phyloP scores from a whole-genome alignment of 2,888 invertebrate genomes.

The Caenorhabditis panamensis region DNA sequence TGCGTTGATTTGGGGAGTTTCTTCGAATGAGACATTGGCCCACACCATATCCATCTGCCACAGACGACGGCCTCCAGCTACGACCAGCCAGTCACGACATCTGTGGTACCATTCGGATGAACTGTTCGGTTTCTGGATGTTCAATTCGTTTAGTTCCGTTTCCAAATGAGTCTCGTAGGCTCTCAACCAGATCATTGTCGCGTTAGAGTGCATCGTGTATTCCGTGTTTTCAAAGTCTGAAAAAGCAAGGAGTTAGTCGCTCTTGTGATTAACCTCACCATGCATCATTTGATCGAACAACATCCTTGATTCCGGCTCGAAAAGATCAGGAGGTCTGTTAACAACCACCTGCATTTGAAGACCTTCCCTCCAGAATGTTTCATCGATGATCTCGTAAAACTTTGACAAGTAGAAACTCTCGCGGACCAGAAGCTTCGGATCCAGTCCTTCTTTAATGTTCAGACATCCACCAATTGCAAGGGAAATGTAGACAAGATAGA shows the following conservation, averaged over 20 bases:
- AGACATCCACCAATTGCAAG: constrained; percentile 74
- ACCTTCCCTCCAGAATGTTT: constrained; percentile 81
- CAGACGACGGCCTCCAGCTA: constrained; percentile 77
- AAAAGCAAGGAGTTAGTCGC: neutral
- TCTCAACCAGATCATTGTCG: constrained; percentile 80
- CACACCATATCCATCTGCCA: constrained; percentile 81
- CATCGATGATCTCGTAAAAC: constrained; percentile 79
- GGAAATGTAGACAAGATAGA: constrained; percentile 72
- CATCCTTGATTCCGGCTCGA: constrained; percentile 64
- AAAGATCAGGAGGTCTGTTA: constrained; percentile 78
- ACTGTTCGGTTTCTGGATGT: constrained; percentile 72
- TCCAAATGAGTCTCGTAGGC: constrained; percentile 76
- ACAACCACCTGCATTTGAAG: constrained; percentile 81
- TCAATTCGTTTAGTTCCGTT: constrained; percentile 66
- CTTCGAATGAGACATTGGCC: constrained; percentile 59
- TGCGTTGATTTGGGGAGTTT: constrained; percentile 67
- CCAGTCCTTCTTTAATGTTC: constrained; percentile 74
- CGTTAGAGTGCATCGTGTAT: constrained; percentile 79
- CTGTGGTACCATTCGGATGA: constrained; percentile 76
- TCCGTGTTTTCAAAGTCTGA: constrained; percentile 73
- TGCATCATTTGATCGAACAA: constrained; percentile 71
- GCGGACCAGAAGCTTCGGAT: constrained; percentile 77
- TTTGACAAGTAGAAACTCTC: constrained; percentile 77
- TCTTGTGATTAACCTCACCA: constrained; percentile 27
- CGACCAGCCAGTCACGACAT: constrained; percentile 77